phyloP scores from a whole-genome alignment of 2,113 vertebrate species.

The Diadophis punctatus region DNA sequence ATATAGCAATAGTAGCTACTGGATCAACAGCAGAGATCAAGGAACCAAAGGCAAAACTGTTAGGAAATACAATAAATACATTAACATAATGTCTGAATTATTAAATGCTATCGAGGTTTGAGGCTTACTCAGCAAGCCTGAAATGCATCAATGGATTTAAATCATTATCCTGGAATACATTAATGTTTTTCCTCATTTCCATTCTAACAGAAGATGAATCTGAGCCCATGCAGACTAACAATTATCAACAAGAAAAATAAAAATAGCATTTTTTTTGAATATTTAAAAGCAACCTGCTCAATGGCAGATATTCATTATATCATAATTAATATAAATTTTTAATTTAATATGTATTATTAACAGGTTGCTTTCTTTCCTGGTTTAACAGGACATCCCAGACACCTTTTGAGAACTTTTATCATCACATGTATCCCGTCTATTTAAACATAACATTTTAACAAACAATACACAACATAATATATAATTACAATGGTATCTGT shows the following conservation, averaged over 20 bases:
- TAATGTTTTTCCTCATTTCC: not conserved
- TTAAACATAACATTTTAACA: not conserved
- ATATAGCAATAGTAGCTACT: constrained; percentile 97
- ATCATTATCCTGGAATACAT: not conserved
- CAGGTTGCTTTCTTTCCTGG: not conserved
- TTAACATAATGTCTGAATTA: not conserved
- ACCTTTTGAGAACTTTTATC: not conserved
- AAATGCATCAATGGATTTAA: not conserved
- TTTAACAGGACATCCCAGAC: not conserved
- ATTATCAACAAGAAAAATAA: not conserved
- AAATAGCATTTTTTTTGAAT: not conserved
- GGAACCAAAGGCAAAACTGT: constrained; percentile 95
- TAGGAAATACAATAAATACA: constrained; percentile 27
- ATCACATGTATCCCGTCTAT: not conserved
- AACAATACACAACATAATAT: not conserved
- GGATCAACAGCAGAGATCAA: constrained; percentile 98
- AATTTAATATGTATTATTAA: not conserved
- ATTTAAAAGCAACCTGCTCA: not conserved
- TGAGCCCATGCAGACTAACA: not conserved
- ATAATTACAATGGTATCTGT: not conserved
- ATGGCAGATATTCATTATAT: not conserved
- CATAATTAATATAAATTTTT: not conserved
- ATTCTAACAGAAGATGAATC: not conserved
- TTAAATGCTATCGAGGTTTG: not conserved
- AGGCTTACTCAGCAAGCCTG: not conserved